Base-by-base conservation (phyloP, 1,140 invertebrate genomes). In the Dendrolimus kikuchii region DNA sequence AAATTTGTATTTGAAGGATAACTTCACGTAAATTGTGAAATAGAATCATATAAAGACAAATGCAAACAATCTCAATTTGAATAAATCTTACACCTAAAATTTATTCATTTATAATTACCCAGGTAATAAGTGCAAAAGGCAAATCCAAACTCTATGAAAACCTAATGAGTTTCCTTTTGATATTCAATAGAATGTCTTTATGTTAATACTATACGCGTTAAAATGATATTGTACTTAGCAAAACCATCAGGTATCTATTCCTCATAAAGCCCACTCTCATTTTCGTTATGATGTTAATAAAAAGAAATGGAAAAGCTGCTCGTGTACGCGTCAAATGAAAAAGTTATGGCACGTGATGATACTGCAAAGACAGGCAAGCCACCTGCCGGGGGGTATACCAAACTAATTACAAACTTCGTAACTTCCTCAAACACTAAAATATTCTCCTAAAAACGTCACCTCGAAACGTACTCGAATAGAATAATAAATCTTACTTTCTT, bases 361-460 rank as follows among this genome's bases (percentile, higher is more conserved):
- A 83, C 78, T 85, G 74, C 73, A 68, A 81, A 81, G 69, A 68
- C 72, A 73, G 63, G 60, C 58, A 59, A 65, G 64, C 70, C 77
- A 78, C 74, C 77, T 78, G 72, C 64, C 73, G 63, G 55, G 60
- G 56, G 66, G 55, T 64, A 69, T 66, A 68, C 59, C 63, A 74
- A 85, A 85, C 81, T 85, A 85, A 85, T 85, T 85, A 85, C 76
- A 66, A 83, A 81, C 80, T 81, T 66, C 66, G 66, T 62, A 78
- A 81, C 77, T 85, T 80, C 72, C 80, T 75, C 65, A 75, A 81
- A 85, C 75, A 83, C 79, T 85, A 83, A 83, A 85, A 85, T 80
- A 85, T 83, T 83, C 76, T 71, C 65, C 75, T 71, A 80, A 82
- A 81, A 81, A 85, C 66, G 80, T 81, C 81, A 81, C 72, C 81